Conservation (phyloP, 2,113 vertebrate species). For the Orthonyx spaldingii region DNA sequence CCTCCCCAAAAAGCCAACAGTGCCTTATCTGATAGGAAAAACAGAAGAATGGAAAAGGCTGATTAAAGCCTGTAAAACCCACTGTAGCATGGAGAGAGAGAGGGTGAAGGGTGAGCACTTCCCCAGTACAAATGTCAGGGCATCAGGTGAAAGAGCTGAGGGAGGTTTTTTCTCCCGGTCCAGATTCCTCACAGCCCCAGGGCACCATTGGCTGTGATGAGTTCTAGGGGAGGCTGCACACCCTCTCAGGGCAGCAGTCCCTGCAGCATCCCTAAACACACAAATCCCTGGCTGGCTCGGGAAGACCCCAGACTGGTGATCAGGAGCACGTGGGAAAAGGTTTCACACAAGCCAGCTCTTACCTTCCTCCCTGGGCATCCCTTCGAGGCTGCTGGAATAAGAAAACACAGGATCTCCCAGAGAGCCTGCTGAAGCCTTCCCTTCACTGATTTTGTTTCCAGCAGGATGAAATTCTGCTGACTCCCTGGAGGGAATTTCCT, state of each 20-base stretch:
- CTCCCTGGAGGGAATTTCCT: background rate
- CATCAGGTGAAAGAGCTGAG: background rate
- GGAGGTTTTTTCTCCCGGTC: background rate
- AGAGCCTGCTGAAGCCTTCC: background rate
- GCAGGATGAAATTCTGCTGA: slow-evolving; percentile 33
- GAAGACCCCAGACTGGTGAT: background rate
- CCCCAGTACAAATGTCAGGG: background rate
- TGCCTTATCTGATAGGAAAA: background rate
- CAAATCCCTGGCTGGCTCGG: background rate
- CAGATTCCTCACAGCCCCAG: background rate
- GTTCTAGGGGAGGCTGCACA: background rate
- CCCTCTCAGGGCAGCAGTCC: background rate
- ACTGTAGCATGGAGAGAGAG: background rate
- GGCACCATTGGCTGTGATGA: rapidly evolving
- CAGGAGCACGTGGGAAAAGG: rapidly evolving
- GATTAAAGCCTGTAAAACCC: background rate
- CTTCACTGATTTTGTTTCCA: background rate
- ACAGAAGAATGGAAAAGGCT: background rate
- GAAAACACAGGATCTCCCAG: rapidly evolving
- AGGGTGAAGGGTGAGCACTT: background rate
- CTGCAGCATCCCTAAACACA: background rate
- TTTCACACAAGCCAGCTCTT: background rate
- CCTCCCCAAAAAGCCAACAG: background rate
- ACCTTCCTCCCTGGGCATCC: background rate
- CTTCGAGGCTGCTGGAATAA: background rate